Evolutionary conservation across 2,113 vertebrate species (phyloP).

Genomic region (Naja naja): DNA sequence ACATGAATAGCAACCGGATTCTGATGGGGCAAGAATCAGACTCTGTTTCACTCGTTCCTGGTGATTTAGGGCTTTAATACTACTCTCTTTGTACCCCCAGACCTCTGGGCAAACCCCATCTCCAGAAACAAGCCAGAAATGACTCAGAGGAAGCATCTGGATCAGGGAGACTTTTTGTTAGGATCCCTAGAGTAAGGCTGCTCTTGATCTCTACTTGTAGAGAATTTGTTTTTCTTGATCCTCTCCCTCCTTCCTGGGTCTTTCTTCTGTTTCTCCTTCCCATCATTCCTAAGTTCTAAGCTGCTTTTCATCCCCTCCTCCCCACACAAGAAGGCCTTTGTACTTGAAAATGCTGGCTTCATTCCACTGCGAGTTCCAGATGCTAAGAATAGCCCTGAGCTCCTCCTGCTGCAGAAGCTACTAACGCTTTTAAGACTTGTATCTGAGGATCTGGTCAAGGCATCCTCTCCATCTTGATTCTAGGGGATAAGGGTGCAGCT

Average conservation of each 20-base stretch:
- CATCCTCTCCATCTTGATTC: background rate
- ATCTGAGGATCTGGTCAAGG: background rate
- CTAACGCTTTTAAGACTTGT: background rate
- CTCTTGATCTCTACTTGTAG: background rate
- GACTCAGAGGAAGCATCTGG: background rate
- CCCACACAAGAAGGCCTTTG: constrained; percentile 11
- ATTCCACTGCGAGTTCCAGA: constrained; percentile 3
- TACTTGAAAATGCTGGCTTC: background rate
- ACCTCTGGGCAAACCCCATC: background rate
- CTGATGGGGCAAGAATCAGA: background rate
- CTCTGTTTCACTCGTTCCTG: background rate
- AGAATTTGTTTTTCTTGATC: background rate
- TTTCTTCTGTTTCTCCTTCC: constrained; percentile 14
- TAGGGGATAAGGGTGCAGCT: background rate
- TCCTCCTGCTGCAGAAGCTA: background rate
- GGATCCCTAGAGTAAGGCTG: background rate
- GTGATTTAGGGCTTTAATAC: background rate
- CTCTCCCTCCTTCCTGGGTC: background rate
- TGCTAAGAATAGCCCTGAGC: constrained; percentile 24
- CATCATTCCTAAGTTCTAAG: background rate
- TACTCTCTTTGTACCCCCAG: background rate
- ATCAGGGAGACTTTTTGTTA: background rate
- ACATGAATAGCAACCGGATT: background rate
- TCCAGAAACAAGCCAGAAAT: background rate
- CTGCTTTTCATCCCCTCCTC: constrained; percentile 12